phyloP scores from a whole-genome alignment of 2,797 vertebrate species.

The Pantherophis alleghaniensis region DNA sequence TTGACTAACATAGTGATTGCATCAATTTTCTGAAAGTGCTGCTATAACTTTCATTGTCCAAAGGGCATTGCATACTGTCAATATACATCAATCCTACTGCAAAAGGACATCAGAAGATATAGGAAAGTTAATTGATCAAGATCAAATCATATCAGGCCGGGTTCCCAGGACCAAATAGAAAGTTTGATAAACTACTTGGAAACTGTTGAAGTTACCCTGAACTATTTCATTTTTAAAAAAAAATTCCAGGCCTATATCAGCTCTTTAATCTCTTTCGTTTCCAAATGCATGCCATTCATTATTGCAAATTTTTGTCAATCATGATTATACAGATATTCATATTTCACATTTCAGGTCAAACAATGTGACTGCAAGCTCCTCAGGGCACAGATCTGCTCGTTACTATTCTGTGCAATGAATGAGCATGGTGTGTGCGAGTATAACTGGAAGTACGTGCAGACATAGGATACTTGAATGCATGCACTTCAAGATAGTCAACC shows the following conservation, averaged over 20 bases:
- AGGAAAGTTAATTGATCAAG: neutral
- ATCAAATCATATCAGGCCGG: neutral
- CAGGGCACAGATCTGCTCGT: neutral
- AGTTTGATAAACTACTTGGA: neutral
- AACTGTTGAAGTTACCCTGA: neutral
- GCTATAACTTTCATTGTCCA: neutral
- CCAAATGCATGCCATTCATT: neutral
- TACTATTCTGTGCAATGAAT: neutral
- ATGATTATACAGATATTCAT: neutral
- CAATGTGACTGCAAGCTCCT: neutral
- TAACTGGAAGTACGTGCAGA: neutral
- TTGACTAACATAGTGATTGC: neutral
- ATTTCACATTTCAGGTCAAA: neutral
- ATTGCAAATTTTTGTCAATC: neutral
- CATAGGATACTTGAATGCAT: neutral
- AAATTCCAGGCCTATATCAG: neutral
- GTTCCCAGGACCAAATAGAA: neutral
- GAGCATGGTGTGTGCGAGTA: neutral
- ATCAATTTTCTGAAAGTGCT: neutral
- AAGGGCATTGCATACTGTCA: constrained; percentile 1
- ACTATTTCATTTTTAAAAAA: neutral
- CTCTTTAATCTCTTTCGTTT: neutral
- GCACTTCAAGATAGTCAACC: neutral
- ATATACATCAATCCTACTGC: neutral
- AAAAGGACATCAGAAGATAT: neutral